Percentiles rank a stretch among this genome's conserved stretches.
Evolutionary conservation across 1,140 invertebrate genomes (phyloP).

Genomic region (Diabrotica undecimpunctata): DNA sequence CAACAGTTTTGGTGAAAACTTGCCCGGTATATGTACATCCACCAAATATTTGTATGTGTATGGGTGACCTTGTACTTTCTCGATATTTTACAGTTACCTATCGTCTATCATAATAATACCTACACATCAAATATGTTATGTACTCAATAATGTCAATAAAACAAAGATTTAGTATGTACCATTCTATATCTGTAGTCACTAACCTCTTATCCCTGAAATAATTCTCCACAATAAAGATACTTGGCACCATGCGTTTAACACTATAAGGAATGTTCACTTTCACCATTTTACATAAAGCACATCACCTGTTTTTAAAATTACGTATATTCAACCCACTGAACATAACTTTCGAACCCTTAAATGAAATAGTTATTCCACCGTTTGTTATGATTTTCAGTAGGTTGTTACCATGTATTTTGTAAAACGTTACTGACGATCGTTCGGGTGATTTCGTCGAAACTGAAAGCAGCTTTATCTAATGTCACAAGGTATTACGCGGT

Average conservation of each 20-base stretch:
- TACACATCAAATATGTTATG: too few species aligned
- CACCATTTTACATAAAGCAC: conserved; percentile 11
- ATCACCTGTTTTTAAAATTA: neutral
- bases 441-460: neutral
- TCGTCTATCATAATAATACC: too few species aligned
- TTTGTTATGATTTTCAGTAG: too few species aligned
- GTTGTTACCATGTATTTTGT: neutral
- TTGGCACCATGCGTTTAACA: conserved; percentile 13
- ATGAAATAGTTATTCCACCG: too few species aligned
- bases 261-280: conserved; percentile 12
- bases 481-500: neutral
- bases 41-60: too few species aligned
- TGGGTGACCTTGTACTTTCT: too few species aligned
- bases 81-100: too few species aligned
- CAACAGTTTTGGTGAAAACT: too few species aligned
- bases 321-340: neutral
- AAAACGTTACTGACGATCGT: neutral
- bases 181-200: neutral
- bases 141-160: too few species aligned
- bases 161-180: too few species aligned
- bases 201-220: conserved; percentile 14
- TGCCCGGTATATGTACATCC: too few species aligned
- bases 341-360: too few species aligned
- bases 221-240: conserved; percentile 15
- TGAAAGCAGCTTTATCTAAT: conserved; percentile 13